Base-by-base conservation (phyloP, 1,140 invertebrate genomes). In the Dreissena rostriformis region DNA sequence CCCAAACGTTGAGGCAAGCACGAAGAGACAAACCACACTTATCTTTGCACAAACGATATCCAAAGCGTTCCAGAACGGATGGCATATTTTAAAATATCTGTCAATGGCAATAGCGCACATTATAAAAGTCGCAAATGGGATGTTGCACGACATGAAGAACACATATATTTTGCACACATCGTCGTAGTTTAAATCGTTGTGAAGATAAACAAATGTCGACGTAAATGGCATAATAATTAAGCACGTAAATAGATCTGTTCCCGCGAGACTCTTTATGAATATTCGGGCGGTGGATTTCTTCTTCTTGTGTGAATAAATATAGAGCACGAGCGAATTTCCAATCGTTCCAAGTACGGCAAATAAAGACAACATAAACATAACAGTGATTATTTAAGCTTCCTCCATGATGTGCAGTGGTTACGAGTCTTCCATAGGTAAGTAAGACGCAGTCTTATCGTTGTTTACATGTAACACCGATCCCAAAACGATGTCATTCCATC, bases 41-140 rank as follows among this genome's bases (percentile, higher is more conserved):
- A n/a, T n/a, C n/a, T n/a, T n/a, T n/a, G n/a, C n/a, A n/a, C n/a
- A n/a, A n/a, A n/a, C n/a, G n/a, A n/a, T n/a, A n/a, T n/a, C n/a
- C n/a, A n/a, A n/a, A n/a, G n/a, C n/a, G n/a, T n/a, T n/a, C n/a
- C n/a, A n/a, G n/a, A n/a, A n/a, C n/a, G n/a, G n/a, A n/a, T n/a
- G n/a, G n/a, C n/a, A n/a, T n/a, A n/a, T n/a, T n/a, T n/a, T n/a
- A 74, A 93, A 88, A 75, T 92, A 93, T 24, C 93, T 84, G 79
- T 93, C 93, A 55, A 92, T 87, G 28, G 92, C 92, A 29, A 93
- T 93, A 39, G 91, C 91, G 26, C 92, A 90, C 92, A 93, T 93
- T 26, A 93, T 90, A 68, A 93, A 90, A 2, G 92, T 88, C 17
- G 92, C 92, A 39, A 92, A 87, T 0, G 91, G 92, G 10, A 93